Percentiles rank a stretch among this genome's conserved stretches.
Conservation (phyloP, 2,797 vertebrate species). For the Buceros bicornis region DNA sequence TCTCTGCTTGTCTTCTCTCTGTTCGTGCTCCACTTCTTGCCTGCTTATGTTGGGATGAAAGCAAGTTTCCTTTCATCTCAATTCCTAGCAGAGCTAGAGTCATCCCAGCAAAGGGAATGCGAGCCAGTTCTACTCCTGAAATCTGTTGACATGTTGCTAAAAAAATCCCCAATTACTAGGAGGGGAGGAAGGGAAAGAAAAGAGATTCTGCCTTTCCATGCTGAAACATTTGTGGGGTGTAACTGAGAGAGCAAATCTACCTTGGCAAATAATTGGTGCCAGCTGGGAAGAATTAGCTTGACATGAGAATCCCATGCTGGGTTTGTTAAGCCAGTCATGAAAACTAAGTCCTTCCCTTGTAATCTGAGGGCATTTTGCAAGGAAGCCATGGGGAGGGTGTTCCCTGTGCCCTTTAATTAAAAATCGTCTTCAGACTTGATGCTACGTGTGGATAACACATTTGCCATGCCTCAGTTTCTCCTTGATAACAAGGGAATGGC, state of each 20-base stretch:
- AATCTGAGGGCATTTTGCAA: not conserved
- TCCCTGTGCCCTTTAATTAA: not conserved
- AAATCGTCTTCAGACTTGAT: not conserved
- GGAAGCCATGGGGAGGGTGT: not conserved
- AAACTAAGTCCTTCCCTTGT: not conserved
- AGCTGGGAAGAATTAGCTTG: conserved; percentile 22
- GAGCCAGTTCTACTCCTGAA: not conserved
- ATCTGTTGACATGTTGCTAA: conserved; percentile 44
- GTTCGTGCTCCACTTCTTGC: conserved; percentile 58
- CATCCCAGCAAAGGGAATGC: conserved; percentile 60
- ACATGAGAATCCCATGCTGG: not conserved
- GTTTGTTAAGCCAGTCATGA: not conserved
- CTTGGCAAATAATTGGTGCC: not conserved
- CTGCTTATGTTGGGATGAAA: conserved; percentile 54
- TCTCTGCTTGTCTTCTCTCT: conserved; percentile 35
- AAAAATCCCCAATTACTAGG: not conserved
- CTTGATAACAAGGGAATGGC: not conserved
- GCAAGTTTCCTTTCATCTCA: conserved; percentile 65
- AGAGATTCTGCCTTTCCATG: not conserved
- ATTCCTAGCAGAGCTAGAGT: conserved; percentile 62
- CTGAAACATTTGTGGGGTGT: conserved; percentile 1
- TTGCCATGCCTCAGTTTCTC: not conserved
- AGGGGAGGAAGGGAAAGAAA: not conserved
- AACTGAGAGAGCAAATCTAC: conserved; percentile 26
- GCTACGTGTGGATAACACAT: not conserved